Evolutionary conservation across 2,888 invertebrate genomes (phyloP).

Genomic region (Phoenoteleia sp.): DNA sequence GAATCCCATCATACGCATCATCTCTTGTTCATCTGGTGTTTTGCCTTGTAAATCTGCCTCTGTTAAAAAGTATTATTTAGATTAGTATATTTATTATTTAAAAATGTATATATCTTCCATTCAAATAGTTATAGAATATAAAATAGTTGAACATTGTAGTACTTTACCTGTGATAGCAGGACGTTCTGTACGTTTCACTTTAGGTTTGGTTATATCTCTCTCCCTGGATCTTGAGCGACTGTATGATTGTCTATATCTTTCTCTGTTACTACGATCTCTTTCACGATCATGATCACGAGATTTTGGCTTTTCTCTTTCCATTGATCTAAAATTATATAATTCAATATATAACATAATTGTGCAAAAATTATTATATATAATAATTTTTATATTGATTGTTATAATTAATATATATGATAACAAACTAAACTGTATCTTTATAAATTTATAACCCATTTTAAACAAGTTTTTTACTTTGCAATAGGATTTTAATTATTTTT

Average conservation of each 20-base stretch:
- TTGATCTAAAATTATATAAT: slow-evolving; percentile 79
- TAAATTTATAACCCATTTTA: too few species aligned
- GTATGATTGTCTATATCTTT: slow-evolving; percentile 87
- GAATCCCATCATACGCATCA: slow-evolving; percentile 99
- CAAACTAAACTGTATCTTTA: too few species aligned
- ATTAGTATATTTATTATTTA: too few species aligned
- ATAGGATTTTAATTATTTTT: too few species aligned
- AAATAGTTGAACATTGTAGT: slow-evolving; percentile 18
- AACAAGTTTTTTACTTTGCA: too few species aligned
- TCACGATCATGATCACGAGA: slow-evolving; percentile 86
- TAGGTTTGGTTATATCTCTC: slow-evolving; percentile 85
- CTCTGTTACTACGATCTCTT: slow-evolving; percentile 86
- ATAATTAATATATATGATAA: too few species aligned
- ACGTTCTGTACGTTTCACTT: slow-evolving; percentile 85
- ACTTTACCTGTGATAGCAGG: slow-evolving; percentile 84
- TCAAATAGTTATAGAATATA: too few species aligned
- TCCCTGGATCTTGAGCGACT: slow-evolving; percentile 86
- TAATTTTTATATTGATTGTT: too few species aligned
- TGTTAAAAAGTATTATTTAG: slow-evolving; percentile 42
- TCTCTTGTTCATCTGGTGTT: slow-evolving; percentile 96
- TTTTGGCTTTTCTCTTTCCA: slow-evolving; percentile 82
- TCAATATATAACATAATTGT: too few species aligned
- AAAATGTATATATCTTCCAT: too few species aligned
- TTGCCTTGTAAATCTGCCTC: slow-evolving; percentile 97
- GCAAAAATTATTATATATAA: too few species aligned